Base-by-base conservation (phyloP, 2,113 vertebrate species). In the Saccopteryx bilineata region DNA sequence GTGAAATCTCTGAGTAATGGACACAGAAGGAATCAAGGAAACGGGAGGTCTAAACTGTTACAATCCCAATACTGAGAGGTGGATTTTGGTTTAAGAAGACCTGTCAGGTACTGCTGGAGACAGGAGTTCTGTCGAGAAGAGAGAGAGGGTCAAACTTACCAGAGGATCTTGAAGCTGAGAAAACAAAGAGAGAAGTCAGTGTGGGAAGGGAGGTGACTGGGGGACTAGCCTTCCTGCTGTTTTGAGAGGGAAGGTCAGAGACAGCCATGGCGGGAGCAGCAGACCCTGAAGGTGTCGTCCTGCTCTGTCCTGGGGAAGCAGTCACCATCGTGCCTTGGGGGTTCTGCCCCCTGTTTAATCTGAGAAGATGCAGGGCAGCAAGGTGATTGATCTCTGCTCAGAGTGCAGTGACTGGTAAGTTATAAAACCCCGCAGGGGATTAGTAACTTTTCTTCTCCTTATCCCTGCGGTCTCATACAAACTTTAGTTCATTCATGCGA, bases 101-200 rank as follows among this genome's bases (percentile, higher is more conserved):
- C 39, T 88, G 26, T 94, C 63, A 39, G 76, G 52, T 10, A 18
- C 58, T 68, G 33, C 10, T 61, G 61, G 54, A 81, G 23, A 71
- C 5, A 58, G 50, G 66, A 50, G 46, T 87, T 92, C 50, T 23
- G 4, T 61, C 8, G 56, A 4, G 21, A 86, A 87, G n/a, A 50
- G 89, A 79, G 39, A 76, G 8, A 76, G 39, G 39, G 54, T 65
- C 52, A 96, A 11, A 96, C 91, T 97, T 94, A 97, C 96, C 17
- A 31, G 52, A 72, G 15, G 94, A 90, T 79, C 8, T 33, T 0
- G 19, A 1, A 66, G 24, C 93, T 96, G 74, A 74, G 39, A 95
- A 97, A 74, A 87, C 60, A 96, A 87, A 97, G 54, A 91, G 23
- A 94, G 13, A 96, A 81, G 56, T 91, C 54, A 92, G 11, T 71